Conservation (phyloP, 2,888 invertebrate genomes). For the Leucozona laternaria region DNA sequence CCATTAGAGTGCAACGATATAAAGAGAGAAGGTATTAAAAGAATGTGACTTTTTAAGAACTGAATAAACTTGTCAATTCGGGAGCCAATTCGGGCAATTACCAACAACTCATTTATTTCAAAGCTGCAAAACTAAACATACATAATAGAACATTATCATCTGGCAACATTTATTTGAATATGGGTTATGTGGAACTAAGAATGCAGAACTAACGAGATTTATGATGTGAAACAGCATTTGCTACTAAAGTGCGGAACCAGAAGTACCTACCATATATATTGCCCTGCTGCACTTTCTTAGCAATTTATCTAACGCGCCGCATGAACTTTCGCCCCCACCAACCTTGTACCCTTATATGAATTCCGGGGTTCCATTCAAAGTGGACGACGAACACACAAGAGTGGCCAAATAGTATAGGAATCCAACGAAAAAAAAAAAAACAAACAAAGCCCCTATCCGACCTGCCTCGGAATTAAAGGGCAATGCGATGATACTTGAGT, state of each 20-base stretch:
- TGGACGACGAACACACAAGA: constrained; percentile 34
- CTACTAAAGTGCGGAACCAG: constrained; percentile 74
- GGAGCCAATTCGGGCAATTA: neutral
- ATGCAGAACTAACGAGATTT: constrained; percentile 72
- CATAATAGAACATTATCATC: neutral
- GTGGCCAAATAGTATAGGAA: constrained; percentile 28
- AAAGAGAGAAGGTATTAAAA: no score
- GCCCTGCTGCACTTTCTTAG: constrained; percentile 72
- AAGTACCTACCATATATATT: constrained; percentile 74
- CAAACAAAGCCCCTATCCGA: constrained; percentile 4
- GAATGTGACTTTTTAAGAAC: no score
- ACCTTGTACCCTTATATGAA: constrained; percentile 33
- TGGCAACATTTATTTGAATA: constrained; percentile 1
- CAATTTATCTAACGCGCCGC: constrained; percentile 68
- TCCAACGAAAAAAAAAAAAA: neutral
- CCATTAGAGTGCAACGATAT: no score
- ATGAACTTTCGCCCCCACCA: constrained; percentile 48
- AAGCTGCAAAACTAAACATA: neutral
- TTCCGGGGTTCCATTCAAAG: constrained; percentile 21
- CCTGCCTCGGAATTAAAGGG: constrained; percentile 51
- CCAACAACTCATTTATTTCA: neutral
- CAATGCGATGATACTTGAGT: constrained; percentile 46
- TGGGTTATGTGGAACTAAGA: constrained; percentile 32
- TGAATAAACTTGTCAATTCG: no score
- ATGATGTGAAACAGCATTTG: constrained; percentile 75